These are phyloP conservation scores for Choristoneura fumiferana DNA, from an alignment of 1,140 invertebrate species.

Conservation along the genomic window DNA sequence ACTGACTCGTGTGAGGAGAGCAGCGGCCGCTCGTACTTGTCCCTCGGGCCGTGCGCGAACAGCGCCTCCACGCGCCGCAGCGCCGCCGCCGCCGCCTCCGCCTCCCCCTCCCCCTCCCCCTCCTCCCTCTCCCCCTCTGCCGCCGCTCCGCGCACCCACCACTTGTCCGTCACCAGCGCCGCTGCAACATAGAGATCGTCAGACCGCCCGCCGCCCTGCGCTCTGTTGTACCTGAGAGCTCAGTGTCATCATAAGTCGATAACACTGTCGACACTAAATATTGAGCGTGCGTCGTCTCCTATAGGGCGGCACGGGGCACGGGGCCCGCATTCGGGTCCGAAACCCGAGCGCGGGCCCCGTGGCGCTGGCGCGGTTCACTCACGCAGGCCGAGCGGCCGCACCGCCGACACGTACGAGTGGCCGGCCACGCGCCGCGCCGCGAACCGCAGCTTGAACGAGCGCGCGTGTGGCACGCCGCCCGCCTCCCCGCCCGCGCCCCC, in stretches of 20 bases:
- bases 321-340: neutral
- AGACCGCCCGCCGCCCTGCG: no score
- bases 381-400: slow-evolving; percentile 53
- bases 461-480: slow-evolving; percentile 29
- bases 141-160: slow-evolving; percentile 20
- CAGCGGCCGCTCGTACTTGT: slow-evolving; percentile 25
- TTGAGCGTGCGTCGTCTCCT: neutral
- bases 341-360: no score
- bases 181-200: slow-evolving; percentile 25
- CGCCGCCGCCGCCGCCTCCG: slow-evolving; percentile 20
- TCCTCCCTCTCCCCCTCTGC: slow-evolving; percentile 1
- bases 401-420: slow-evolving; percentile 53
- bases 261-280: no score
- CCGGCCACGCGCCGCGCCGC: slow-evolving; percentile 50
- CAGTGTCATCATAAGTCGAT: no score
- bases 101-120: slow-evolving; percentile 10
- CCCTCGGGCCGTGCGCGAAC: slow-evolving; percentile 34
- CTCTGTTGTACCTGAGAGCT: no score
- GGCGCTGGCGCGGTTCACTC: no score
- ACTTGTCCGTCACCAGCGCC: slow-evolving; percentile 29
- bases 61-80: slow-evolving; percentile 24
- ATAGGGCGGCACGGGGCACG: neutral
- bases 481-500: neutral
- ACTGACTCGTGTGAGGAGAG: slow-evolving; percentile 38
- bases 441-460: slow-evolving; percentile 63